These are phyloP conservation scores for Dendroctonus valens DNA, from an alignment of 1,140 invertebrate genomes.

Conservation along the genomic window DNA sequence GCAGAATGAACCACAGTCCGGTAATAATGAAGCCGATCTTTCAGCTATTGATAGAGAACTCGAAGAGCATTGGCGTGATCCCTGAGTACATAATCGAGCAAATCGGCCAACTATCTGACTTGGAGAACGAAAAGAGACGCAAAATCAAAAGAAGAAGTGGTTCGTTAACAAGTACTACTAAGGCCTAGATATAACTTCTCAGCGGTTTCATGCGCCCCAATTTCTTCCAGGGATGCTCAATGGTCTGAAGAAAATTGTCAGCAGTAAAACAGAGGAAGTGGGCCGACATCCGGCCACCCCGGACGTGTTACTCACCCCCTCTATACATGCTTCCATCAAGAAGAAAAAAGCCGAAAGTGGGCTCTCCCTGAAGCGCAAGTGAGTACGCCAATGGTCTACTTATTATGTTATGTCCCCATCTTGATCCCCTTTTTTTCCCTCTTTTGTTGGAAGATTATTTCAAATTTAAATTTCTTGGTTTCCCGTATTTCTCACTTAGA, in stretches of 20 bases:
- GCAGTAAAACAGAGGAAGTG: slow-evolving; percentile 54
- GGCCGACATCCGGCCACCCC: slow-evolving; percentile 47
- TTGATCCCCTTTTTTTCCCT: background rate
- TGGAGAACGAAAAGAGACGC: slow-evolving; percentile 52
- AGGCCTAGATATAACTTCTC: slow-evolving; percentile 18
- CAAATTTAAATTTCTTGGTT: no score
- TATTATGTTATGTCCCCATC: no score
- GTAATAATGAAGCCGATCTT: background rate
- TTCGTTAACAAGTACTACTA: slow-evolving; percentile 69
- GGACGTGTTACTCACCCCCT: slow-evolving; percentile 50
- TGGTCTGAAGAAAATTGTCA: slow-evolving; percentile 74
- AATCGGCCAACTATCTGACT: slow-evolving; percentile 42
- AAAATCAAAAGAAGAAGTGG: slow-evolving; percentile 77
- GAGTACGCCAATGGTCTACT: no score
- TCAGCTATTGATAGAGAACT: slow-evolving; percentile 74
- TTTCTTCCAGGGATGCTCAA: slow-evolving; percentile 66
- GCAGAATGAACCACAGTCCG: no score
- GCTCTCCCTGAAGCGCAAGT: slow-evolving; percentile 58
- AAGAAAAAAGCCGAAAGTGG: slow-evolving; percentile 59
- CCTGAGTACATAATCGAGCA: slow-evolving; percentile 58
- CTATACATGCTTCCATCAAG: slow-evolving; percentile 57
- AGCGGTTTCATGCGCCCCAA: slow-evolving; percentile 4
- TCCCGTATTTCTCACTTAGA: no score
- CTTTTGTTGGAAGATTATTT: no score
- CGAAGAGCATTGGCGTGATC: slow-evolving; percentile 69